These are phyloP conservation scores for Anniella stebbinsi DNA, from an alignment of 2,797 vertebrate genomes.

Conservation along the genomic window DNA sequence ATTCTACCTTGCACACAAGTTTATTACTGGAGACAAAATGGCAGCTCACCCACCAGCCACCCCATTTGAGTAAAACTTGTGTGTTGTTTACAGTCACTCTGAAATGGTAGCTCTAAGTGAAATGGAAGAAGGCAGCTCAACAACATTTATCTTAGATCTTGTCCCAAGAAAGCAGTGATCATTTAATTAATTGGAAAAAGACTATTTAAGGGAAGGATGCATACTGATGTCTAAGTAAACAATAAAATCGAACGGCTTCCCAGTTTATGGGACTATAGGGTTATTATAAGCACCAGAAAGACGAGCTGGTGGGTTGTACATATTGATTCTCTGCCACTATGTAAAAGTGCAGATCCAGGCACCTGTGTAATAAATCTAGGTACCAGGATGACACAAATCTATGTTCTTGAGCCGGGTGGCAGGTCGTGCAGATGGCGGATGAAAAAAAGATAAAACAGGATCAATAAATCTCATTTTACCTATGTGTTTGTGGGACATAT, in stretches of 20 bases:
- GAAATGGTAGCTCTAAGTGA: neutral
- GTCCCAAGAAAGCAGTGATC: constrained; percentile 44
- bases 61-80: neutral
- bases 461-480: constrained; percentile 77
- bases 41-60: neutral
- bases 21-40: neutral
- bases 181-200: constrained; percentile 64
- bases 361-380: constrained; percentile 64
- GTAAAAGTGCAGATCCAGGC: constrained; percentile 62
- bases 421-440: constrained; percentile 57
- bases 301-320: constrained; percentile 60
- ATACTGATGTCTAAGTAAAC: constrained; percentile 60
- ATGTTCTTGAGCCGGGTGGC: constrained; percentile 50
- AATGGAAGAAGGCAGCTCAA: neutral
- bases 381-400: constrained; percentile 60
- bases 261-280: constrained; percentile 63
- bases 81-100: neutral
- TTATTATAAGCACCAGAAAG: constrained; percentile 62
- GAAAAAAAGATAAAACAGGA: constrained; percentile 55
- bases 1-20: neutral
- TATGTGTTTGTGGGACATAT: constrained; percentile 42
- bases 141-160: neutral
- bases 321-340: constrained; percentile 71
- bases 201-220: constrained; percentile 51
- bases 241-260: constrained; percentile 64